A percentile compares a stretch with the other conserved stretches of the same genome.
These are phyloP conservation scores for Rhinatrema bivittatum DNA, from an alignment of 2,797 vertebrate species.

Conservation along the genomic window DNA sequence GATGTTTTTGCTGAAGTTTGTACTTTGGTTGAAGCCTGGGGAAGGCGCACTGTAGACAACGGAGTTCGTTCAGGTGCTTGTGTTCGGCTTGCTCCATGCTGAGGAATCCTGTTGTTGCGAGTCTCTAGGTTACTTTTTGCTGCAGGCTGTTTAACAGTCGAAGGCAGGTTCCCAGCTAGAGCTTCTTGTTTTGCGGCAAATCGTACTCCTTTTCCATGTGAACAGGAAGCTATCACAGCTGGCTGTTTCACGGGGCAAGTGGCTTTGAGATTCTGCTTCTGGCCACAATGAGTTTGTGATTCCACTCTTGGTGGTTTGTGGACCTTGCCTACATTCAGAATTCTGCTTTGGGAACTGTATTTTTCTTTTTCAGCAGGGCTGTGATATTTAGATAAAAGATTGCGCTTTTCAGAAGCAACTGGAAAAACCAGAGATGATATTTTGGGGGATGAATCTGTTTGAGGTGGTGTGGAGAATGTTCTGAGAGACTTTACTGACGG, in stretches of 20 bases:
- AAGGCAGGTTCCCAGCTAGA: conserved; percentile 10
- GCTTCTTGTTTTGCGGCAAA: not conserved
- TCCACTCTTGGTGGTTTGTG: conserved; percentile 5
- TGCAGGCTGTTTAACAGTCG: conserved; percentile 17
- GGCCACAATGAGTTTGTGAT: too few relatives aligned
- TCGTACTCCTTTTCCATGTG: conserved; percentile 19
- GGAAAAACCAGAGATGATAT: too few relatives aligned
- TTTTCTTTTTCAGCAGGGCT: conserved; percentile 22
- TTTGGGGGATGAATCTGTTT: conserved; percentile 27
- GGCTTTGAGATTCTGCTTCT: conserved; percentile 29
- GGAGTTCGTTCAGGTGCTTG: conserved; percentile 42
- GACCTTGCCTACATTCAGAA: not conserved
- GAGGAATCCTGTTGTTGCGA: conserved; percentile 1
- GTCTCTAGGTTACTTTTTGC: conserved; percentile 9
- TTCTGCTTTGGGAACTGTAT: conserved; percentile 13
- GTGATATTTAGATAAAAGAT: too few relatives aligned
- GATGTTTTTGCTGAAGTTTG: conserved; percentile 14
- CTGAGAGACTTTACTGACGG: conserved; percentile 53
- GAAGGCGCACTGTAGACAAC: conserved; percentile 50
- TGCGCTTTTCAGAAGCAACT: too few relatives aligned
- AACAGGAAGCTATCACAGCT: conserved; percentile 21
- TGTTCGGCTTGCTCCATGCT: conserved; percentile 21
- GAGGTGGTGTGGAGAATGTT: conserved; percentile 33
- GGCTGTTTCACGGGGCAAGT: conserved; percentile 27
- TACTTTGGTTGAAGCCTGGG: conserved; percentile 47